A percentile compares a stretch with the other conserved stretches of the same genome.
phyloP scores from a whole-genome alignment of 2,797 vertebrate genomes.

The Anniella stebbinsi region DNA sequence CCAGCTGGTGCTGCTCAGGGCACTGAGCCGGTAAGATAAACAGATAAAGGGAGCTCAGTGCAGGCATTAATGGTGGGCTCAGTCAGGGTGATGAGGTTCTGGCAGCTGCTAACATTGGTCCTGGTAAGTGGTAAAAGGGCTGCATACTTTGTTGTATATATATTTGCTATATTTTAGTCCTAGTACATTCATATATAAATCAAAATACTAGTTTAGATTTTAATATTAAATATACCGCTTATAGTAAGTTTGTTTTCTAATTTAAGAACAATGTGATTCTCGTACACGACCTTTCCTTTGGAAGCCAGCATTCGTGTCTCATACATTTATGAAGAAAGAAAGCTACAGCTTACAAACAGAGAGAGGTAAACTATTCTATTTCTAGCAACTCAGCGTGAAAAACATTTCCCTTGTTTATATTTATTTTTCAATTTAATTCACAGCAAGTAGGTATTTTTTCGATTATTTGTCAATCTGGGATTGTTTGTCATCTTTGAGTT shows the following conservation, averaged over 20 bases:
- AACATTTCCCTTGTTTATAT: slow-evolving; percentile 36
- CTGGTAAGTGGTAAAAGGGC: background rate
- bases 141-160: background rate
- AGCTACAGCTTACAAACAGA: slow-evolving; percentile 50
- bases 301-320: slow-evolving; percentile 51
- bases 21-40: background rate
- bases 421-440: slow-evolving; percentile 30
- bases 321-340: slow-evolving; percentile 51
- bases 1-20: background rate
- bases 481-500: background rate
- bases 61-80: background rate
- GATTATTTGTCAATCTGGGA: background rate
- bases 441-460: background rate
- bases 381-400: slow-evolving; percentile 39
- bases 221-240: slow-evolving; percentile 17
- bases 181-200: background rate
- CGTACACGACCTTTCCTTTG: slow-evolving; percentile 53
- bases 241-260: slow-evolving; percentile 34
- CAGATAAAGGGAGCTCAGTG: no score
- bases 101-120: background rate
- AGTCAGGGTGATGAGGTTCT: background rate
- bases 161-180: background rate
- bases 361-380: slow-evolving; percentile 74
- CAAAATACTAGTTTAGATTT: background rate
- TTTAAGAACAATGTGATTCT: slow-evolving; percentile 56